Evolutionary conservation across 2,113 vertebrate species (phyloP), one percentile per base, ranked within the genome.

Genomic region (Rhizomys pruinosus): DNA sequence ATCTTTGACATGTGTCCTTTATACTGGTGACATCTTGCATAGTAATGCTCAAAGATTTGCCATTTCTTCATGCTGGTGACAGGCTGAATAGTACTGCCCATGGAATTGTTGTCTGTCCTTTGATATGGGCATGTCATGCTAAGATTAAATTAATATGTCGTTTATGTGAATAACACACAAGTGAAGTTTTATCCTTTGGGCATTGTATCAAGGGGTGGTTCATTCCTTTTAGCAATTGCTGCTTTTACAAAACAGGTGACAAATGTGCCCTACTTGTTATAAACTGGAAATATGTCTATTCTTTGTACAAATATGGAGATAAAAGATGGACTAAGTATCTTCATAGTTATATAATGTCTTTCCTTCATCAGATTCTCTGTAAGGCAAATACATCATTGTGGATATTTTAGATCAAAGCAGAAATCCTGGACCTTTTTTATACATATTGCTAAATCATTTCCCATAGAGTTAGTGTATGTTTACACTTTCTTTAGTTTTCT

Each of bases 381-480:
- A 64, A 90, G 55, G 72, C 37, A 92, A 72, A 88, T 85, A 85
- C 25, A 42, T 71, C 87, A 94, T 80, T 39, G 22, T 22, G 52
- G 12, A 19, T 74, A 79, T 76, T 93, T 52, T 71, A 12, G 39
- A 74, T 69, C 63, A 82, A 68, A 55, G 44, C 27, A 71, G 34
- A 87, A 90, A 84, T 68, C 47, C 55, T 85, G 23, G 7, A 15
- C 39, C 39, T 63, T 6, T 84, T 66, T 90, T 6, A 73, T 7
- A 92, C 9, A 29, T 13, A 80, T 71, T 87, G 11, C 12, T 57
- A 63, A 92, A 68, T 64, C 34, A 27, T 7, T 27, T 59, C 23
- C 42, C 68, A 57, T 72, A 39, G n/a, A n/a, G 22, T 69, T 63
- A 55, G 2, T 15, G 42, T 32, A 27, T 32, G 16, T 71, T 71